Evolutionary conservation across 2,888 invertebrate genomes (phyloP).

Genomic region (Pachliopta kotzebuea): DNA sequence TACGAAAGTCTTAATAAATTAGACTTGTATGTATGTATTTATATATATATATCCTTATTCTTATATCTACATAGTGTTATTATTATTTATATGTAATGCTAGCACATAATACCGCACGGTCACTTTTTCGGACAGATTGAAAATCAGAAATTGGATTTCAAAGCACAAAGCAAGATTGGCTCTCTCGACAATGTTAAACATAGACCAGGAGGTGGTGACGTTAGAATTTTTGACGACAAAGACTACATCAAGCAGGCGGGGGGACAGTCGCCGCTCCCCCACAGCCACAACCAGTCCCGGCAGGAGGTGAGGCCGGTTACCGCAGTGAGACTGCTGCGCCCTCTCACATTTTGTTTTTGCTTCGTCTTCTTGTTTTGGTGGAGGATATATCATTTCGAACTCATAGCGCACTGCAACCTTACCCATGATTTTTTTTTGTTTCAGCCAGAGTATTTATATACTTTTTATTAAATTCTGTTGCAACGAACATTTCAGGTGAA

Average conservation of each 20-base stretch:
- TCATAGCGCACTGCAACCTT: constrained; percentile 28
- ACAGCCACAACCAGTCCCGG: constrained; percentile 61
- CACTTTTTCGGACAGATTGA: constrained; percentile 86
- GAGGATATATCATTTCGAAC: constrained; percentile 39
- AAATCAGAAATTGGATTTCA: constrained; percentile 94
- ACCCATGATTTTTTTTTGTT: constrained; percentile 55
- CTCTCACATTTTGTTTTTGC: constrained; percentile 27
- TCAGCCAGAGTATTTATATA: constrained; percentile 77
- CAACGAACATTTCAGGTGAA: constrained; percentile 30
- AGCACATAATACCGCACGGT: constrained; percentile 55
- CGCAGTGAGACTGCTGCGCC: constrained; percentile 31
- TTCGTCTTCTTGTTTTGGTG: constrained; percentile 49
- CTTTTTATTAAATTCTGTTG: constrained; percentile 61
- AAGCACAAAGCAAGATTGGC: constrained; percentile 95
- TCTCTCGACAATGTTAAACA: constrained; percentile 95
- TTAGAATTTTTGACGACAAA: constrained; percentile 96
- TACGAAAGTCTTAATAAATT: constrained; percentile 18
- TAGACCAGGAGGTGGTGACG: constrained; percentile 95
- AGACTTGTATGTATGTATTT: neutral
- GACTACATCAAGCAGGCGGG: constrained; percentile 91
- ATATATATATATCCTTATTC: constrained; percentile 16
- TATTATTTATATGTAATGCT: constrained; percentile 42
- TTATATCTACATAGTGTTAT: neutral
- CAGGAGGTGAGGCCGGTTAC: constrained; percentile 72
- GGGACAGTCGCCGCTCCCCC: constrained; percentile 64